Conservation (phyloP, 1,140 invertebrate genomes). For the Cheumatopsyche charites region DNA sequence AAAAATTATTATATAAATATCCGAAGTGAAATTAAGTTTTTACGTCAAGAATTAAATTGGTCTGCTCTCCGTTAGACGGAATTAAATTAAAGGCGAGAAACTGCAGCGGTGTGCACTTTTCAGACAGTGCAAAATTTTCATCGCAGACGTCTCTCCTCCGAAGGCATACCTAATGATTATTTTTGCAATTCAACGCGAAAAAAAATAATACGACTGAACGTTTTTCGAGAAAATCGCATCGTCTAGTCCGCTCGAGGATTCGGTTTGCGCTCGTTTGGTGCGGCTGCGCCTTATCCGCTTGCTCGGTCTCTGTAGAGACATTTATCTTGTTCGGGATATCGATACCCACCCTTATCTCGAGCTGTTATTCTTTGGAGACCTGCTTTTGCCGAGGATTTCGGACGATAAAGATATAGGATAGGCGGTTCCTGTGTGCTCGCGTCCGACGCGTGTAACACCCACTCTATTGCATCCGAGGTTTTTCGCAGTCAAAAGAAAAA, state of each 20-base stretch:
- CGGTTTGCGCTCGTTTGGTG: slow-evolving; percentile 38
- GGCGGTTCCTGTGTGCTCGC: slow-evolving; percentile 8
- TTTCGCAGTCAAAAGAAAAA: neutral
- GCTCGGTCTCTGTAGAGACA: slow-evolving; percentile 42
- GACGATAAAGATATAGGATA: slow-evolving; percentile 42
- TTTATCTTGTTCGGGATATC: slow-evolving; percentile 48
- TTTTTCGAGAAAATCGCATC: too few species aligned
- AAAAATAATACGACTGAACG: too few species aligned
- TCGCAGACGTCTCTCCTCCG: neutral
- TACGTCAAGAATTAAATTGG: slow-evolving; percentile 5
- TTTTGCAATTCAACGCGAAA: too few species aligned
- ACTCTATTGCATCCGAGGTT: slow-evolving; percentile 9
- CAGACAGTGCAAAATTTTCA: too few species aligned
- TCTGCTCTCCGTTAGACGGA: neutral
- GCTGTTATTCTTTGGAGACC: slow-evolving; percentile 44
- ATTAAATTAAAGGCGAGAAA: neutral
- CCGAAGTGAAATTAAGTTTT: neutral
- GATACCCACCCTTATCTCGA: slow-evolving; percentile 44
- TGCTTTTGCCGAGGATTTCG: slow-evolving; percentile 35
- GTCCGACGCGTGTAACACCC: slow-evolving; percentile 9
- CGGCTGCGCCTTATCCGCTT: slow-evolving; percentile 35
- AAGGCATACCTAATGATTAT: too few species aligned
- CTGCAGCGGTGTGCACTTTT: neutral
- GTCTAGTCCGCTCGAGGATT: neutral
- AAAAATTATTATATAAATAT: slow-evolving; percentile 20